These are phyloP conservation scores for Himantopus leucocephalus DNA, from an alignment of 2,113 vertebrate species.

Conservation along the genomic window DNA sequence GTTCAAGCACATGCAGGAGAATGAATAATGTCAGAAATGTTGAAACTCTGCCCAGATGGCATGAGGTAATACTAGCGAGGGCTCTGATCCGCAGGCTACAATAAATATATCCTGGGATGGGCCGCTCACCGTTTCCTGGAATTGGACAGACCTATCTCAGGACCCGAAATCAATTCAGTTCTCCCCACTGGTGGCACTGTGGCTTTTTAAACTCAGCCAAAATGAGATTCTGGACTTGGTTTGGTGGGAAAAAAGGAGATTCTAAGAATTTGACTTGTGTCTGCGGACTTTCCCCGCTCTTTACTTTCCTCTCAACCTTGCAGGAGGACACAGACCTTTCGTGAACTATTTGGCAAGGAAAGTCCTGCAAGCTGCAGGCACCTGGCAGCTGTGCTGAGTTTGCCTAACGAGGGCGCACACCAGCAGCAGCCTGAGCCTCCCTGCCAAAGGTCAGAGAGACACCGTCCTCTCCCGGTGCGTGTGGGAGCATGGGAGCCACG, in stretches of 20 bases:
- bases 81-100: neutral
- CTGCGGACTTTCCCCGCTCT: neutral
- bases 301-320: neutral
- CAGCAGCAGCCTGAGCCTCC: neutral
- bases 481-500: too few relatives aligned
- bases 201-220: neutral
- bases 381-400: neutral
- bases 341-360: neutral
- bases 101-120: slow-evolving; percentile 37
- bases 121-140: slow-evolving; percentile 25
- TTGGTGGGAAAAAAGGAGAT: neutral
- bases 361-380: neutral
- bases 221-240: neutral
- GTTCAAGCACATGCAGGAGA: neutral
- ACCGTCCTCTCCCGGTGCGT: accelerated
- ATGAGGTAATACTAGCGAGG: neutral
- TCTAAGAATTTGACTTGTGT: neutral
- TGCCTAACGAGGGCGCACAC: neutral
- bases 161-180: neutral
- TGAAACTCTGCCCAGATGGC: slow-evolving; percentile 46
- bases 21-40: slow-evolving; percentile 28
- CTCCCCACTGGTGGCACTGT: neutral
- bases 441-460: neutral
- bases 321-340: neutral
- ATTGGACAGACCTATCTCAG: neutral